These are phyloP conservation scores for Peromyscus nudipes DNA, from an alignment of 2,797 vertebrate species.

Conservation along the genomic window DNA sequence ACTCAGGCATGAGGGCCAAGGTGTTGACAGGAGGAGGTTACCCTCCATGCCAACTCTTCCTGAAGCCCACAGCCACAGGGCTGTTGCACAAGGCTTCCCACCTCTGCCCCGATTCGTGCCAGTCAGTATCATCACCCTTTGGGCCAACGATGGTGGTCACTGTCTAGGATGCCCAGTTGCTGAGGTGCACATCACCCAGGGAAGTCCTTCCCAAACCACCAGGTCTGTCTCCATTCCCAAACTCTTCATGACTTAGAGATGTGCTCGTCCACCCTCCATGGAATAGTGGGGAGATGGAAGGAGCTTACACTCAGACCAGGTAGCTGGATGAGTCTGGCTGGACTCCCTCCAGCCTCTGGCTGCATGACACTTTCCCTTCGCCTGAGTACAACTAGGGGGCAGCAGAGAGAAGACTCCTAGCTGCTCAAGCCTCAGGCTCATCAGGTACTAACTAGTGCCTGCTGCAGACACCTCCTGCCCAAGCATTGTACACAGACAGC, in stretches of 20 bases:
- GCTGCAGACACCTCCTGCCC: neutral
- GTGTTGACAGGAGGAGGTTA: neutral
- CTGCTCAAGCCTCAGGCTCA: rapidly evolving
- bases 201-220: too few relatives aligned
- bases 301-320: neutral
- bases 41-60: neutral
- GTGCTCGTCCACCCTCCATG: rapidly evolving
- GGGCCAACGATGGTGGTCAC: rapidly evolving
- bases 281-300: rapidly evolving
- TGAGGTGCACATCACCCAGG: neutral
- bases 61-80: neutral
- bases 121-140: neutral
- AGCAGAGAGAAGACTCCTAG: neutral
- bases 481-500: rapidly evolving
- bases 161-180: neutral
- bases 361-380: neutral
- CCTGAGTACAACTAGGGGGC: neutral
- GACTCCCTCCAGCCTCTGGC: neutral
- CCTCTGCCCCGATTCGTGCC: rapidly evolving
- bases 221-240: neutral
- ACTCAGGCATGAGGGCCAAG: rapidly evolving
- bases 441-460: neutral
- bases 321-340: rapidly evolving
- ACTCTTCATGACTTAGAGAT: neutral
- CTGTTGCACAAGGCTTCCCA: neutral